Percentiles rank a stretch among this genome's conserved stretches.
Conservation (phyloP, 2,797 vertebrate species). For the Pachyuromys duprasi region DNA sequence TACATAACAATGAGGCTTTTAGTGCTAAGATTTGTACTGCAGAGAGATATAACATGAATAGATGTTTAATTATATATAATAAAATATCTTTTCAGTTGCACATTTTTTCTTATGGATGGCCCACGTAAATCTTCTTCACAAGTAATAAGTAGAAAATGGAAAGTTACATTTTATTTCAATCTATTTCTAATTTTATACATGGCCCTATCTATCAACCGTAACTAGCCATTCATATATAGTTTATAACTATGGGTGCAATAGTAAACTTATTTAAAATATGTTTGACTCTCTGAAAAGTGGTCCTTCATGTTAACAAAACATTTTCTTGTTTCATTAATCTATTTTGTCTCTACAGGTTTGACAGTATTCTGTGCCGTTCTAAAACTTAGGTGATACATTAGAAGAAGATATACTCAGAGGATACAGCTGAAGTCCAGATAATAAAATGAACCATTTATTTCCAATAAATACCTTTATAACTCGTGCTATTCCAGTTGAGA, state of each 20-base stretch:
- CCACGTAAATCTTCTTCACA: constrained; percentile 8
- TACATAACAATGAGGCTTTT: not conserved
- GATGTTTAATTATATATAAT: not conserved
- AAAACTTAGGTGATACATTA: not conserved
- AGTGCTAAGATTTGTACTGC: not conserved
- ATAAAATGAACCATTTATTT: constrained; percentile 65
- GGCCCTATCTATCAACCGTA: not conserved
- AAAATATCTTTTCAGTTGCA: constrained; percentile 12
- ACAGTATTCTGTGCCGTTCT: constrained; percentile 32
- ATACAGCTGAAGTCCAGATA: constrained; percentile 8
- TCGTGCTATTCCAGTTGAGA: not conserved
- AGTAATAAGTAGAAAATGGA: constrained; percentile 27
- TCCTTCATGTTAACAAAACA: constrained; percentile 52
- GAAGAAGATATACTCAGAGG: not conserved
- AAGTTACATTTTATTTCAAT: constrained; percentile 5
- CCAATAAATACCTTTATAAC: constrained; percentile 33
- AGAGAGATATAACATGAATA: not conserved
- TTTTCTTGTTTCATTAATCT: constrained; percentile 20
- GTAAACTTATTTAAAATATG: constrained; percentile 39
- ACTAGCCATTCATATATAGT: constrained; percentile 17
- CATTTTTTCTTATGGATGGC: not conserved
- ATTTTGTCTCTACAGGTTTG: constrained; percentile 28
- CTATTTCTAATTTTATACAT: constrained; percentile 20
- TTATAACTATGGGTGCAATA: not conserved
- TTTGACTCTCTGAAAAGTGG: constrained; percentile 35